Evolutionary conservation across 1,140 invertebrate species (phyloP).

Genomic region (Fragariocoptes setiger): DNA sequence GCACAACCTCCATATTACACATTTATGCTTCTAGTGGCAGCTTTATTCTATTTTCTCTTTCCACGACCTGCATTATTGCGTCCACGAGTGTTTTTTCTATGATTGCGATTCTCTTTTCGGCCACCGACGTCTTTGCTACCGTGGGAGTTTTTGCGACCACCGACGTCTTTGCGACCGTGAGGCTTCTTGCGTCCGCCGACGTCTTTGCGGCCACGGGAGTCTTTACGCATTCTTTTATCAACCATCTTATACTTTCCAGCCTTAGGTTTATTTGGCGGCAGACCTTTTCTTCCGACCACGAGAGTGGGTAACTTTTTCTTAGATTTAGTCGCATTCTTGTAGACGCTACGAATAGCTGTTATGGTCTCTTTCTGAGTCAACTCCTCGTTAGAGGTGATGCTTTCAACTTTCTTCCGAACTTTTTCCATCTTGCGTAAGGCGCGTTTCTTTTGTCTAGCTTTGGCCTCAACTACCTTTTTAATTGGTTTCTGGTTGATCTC

Average conservation of each 20-base stretch:
- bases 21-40: no score
- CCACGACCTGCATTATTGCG: no score
- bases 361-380: conserved; percentile 48
- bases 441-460: conserved; percentile 76
- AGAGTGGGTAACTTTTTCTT: conserved; percentile 71
- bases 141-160: no score
- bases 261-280: conserved; percentile 39
- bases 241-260: conserved; percentile 78
- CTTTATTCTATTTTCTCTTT: no score
- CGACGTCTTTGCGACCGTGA: no score
- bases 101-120: no score
- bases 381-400: conserved; percentile 55
- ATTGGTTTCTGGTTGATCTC: conserved; percentile 76
- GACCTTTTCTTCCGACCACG: conserved; percentile 68
- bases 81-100: no score
- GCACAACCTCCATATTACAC: no score
- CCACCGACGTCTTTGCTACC: no score
- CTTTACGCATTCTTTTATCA: conserved; percentile 83
- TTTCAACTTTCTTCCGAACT: conserved; percentile 78
- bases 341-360: conserved; percentile 28
- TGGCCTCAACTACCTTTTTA: conserved; percentile 93
- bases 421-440: conserved; percentile 44
- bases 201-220: no score
- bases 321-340: conserved; percentile 39
- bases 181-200: no score